Conservation (phyloP, 37 sponge, comb jelly and placozoan genomes). For the Oopsacas minuta region DNA sequence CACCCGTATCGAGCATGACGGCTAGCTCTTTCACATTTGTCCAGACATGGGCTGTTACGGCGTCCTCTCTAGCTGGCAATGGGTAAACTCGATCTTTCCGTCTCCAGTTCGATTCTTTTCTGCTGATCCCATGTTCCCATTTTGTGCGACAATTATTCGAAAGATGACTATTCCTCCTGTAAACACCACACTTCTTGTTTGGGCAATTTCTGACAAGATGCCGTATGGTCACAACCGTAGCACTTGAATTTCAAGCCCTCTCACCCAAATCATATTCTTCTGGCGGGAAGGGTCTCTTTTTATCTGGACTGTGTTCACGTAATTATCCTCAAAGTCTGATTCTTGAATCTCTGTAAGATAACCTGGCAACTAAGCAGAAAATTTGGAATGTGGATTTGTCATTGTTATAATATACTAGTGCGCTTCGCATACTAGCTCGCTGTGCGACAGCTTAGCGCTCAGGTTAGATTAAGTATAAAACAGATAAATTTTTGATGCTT, state of each 20-base stretch:
- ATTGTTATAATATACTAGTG: too few relatives aligned
- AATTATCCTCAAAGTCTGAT: background rate
- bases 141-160: background rate
- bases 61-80: background rate
- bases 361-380: too few relatives aligned
- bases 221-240: background rate
- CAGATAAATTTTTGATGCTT: too few relatives aligned
- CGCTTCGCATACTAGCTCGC: too few relatives aligned
- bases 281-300: background rate
- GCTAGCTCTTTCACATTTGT: background rate
- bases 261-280: background rate
- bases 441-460: too few relatives aligned
- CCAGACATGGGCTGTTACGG: background rate
- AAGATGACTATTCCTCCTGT: background rate
- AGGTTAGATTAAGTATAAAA: too few relatives aligned
- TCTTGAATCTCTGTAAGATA: background rate
- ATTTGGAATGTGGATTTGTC: too few relatives aligned
- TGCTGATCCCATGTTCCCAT: background rate
- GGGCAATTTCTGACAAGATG: background rate
- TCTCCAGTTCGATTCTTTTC: background rate
- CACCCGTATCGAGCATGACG: slow-evolving; percentile 5
- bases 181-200: background rate
- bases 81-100: background rate
- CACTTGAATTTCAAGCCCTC: background rate
- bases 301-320: background rate